Conservation (phyloP, 2,888 invertebrate species). For the Fabriciana adippe region DNA sequence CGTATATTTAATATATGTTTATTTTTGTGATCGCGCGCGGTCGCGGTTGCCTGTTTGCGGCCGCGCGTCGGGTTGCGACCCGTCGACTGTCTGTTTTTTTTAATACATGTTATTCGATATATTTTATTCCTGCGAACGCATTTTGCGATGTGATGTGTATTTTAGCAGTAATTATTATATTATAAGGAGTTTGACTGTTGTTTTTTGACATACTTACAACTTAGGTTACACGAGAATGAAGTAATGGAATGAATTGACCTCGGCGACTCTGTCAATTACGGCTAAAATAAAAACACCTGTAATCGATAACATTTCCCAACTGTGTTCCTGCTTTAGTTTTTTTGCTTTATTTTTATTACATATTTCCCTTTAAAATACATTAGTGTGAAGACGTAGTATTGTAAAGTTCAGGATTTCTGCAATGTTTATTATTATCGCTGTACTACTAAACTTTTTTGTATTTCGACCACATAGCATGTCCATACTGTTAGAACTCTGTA, state of each 20-base stretch:
- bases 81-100: conserved; percentile 81
- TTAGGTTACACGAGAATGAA: conserved; percentile 76
- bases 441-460: conserved; percentile 76
- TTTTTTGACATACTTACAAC: conserved; percentile 83
- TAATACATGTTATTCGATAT: conserved; percentile 86
- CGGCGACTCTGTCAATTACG: conserved; percentile 70
- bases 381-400: conserved; percentile 80
- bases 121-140: conserved; percentile 91
- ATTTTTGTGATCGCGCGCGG: conserved; percentile 67
- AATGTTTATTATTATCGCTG: conserved; percentile 77
- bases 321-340: conserved; percentile 82
- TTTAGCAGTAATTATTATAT: conserved; percentile 84
- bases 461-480: conserved; percentile 77
- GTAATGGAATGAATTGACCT: conserved; percentile 70
- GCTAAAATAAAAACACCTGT: conserved; percentile 76
- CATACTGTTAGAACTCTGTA: conserved; percentile 79
- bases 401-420: conserved; percentile 80
- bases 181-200: conserved; percentile 83
- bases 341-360: conserved; percentile 81
- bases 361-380: conserved; percentile 77
- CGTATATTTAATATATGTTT: conserved; percentile 78
- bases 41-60: conserved; percentile 80
- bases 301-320: conserved; percentile 80
- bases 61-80: conserved; percentile 68
- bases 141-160: conserved; percentile 87